Conservation (phyloP, 1,140 invertebrate genomes). For the Macrobrachium rosenbergii region DNA sequence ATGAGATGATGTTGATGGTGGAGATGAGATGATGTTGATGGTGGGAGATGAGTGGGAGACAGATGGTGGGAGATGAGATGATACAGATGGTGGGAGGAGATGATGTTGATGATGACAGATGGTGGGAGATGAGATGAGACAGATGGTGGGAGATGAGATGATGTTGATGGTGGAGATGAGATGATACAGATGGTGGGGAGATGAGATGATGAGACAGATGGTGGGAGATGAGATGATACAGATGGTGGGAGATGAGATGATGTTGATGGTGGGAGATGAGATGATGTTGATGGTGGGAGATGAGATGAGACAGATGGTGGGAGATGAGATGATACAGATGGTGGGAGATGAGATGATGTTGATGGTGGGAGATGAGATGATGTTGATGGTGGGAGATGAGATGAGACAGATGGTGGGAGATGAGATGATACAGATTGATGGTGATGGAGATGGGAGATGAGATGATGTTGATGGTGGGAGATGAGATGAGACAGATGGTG, state of each 20-base stretch:
- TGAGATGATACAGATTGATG: too few relatives aligned
- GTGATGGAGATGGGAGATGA: too few relatives aligned
- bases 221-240: too few relatives aligned
- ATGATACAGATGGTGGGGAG: neutral
- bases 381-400: neutral
- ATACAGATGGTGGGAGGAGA: neutral
- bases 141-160: neutral
- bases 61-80: too few relatives aligned
- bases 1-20: too few relatives aligned
- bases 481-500: too few relatives aligned
- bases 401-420: neutral
- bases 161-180: neutral
- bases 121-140: neutral
- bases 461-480: too few relatives aligned
- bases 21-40: neutral
- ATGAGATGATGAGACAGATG: neutral
- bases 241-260: neutral
- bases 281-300: too few relatives aligned
- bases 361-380: too few relatives aligned
- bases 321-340: too few relatives aligned
- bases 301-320: neutral
- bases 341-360: neutral
- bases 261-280: too few relatives aligned
- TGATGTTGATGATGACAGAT: neutral
- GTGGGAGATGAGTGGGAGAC: neutral